Evolutionary conservation across 2,113 vertebrate species (phyloP).

Genomic region (Paraplagusia blochii): DNA sequence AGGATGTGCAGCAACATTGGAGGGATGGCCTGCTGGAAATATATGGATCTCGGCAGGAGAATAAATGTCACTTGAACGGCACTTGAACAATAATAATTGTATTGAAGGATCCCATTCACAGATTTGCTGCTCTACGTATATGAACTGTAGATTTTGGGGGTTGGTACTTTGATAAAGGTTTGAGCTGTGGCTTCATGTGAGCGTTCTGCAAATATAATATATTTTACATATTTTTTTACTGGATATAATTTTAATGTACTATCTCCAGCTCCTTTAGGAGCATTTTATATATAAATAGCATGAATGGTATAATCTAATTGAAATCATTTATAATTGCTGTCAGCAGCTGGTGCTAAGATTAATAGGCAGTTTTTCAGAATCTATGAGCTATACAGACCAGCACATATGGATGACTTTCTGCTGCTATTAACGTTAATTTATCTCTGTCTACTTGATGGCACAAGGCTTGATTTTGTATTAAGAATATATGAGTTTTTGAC

Average conservation of each 20-base stretch:
- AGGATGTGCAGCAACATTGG: slow-evolving; percentile 35
- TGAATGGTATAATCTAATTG: not conserved
- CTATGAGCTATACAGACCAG: slow-evolving; percentile 12
- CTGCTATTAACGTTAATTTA: slow-evolving; percentile 38
- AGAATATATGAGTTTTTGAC: no score
- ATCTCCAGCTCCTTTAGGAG: not conserved
- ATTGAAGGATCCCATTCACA: not conserved
- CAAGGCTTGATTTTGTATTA: slow-evolving; percentile 26
- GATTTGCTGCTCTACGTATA: not conserved
- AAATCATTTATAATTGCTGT: not conserved
- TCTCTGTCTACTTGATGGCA: slow-evolving; percentile 43
- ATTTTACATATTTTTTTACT: no score
- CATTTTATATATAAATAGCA: not conserved
- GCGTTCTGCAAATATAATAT: not conserved
- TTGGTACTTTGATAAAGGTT: not conserved
- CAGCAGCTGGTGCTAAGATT: not conserved
- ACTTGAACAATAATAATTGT: slow-evolving; percentile 1
- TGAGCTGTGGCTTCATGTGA: not conserved
- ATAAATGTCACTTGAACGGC: slow-evolving; percentile 13
- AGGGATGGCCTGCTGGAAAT: slow-evolving; percentile 9
- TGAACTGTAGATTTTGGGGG: not conserved
- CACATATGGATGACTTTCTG: slow-evolving; percentile 17
- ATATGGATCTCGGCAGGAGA: not conserved
- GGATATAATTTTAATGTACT: not conserved
- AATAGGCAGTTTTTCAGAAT: slow-evolving; percentile 6